These are phyloP conservation scores for Manduca sexta DNA, from an alignment of 1,140 invertebrate species.

Conservation along the genomic window DNA sequence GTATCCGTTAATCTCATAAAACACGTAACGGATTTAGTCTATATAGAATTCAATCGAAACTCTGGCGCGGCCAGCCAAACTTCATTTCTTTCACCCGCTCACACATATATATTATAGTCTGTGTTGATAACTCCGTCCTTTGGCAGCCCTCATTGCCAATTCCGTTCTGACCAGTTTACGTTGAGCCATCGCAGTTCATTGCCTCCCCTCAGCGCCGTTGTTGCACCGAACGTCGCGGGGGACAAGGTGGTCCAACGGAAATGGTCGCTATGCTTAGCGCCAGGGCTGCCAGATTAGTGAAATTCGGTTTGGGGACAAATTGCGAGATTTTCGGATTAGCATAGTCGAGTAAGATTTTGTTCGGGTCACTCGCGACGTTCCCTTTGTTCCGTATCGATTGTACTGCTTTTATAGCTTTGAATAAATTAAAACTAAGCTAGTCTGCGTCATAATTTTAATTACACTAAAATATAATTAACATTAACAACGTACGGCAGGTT, in stretches of 20 bases:
- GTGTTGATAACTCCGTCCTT: slow-evolving; percentile 3
- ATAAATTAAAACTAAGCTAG: too few species aligned
- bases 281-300: slow-evolving; percentile 3
- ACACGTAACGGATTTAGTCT: too few species aligned
- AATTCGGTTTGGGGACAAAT: slow-evolving; percentile 1
- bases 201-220: background rate
- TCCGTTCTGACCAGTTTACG: background rate
- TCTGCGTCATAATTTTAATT: too few species aligned
- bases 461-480: too few species aligned
- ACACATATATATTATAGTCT: background rate
- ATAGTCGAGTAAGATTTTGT: background rate
- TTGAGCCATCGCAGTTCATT: background rate
- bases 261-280: slow-evolving; percentile 2
- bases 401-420: too few species aligned
- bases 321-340: background rate
- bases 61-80: too few species aligned
- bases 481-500: too few species aligned
- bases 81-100: too few species aligned
- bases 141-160: background rate
- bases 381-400: background rate
- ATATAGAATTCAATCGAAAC: too few species aligned
- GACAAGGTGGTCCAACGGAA: background rate
- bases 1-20: too few species aligned
- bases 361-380: background rate
- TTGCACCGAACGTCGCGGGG: background rate